phyloP scores from a whole-genome alignment of 2,797 vertebrate species.

The Scolopax rusticola region DNA sequence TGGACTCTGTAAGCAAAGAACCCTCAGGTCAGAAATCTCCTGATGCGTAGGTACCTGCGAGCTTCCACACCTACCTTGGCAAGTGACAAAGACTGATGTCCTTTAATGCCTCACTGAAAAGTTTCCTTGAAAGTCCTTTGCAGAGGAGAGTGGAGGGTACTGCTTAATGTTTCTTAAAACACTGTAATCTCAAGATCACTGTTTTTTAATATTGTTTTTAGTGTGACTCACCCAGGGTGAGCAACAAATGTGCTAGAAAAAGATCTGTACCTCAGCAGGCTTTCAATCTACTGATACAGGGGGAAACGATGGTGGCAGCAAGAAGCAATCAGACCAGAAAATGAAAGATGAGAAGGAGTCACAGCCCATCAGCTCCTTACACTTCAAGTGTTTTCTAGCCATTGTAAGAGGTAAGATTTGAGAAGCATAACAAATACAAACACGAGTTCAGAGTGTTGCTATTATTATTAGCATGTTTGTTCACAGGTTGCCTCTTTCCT shows the following conservation, averaged over 20 bases:
- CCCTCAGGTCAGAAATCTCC: neutral
- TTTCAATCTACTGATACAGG: neutral
- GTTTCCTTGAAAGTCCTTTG: neutral
- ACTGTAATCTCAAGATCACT: neutral
- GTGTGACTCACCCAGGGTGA: neutral
- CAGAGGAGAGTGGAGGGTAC: neutral
- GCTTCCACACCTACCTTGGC: neutral
- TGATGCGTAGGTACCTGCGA: neutral
- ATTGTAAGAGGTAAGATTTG: neutral
- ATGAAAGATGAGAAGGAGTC: slow-evolving; percentile 34
- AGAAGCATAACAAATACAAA: neutral
- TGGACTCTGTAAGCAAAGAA: neutral
- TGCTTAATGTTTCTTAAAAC: neutral
- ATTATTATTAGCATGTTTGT: neutral
- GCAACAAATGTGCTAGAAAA: neutral
- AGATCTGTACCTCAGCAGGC: neutral
- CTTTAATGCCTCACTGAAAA: neutral
- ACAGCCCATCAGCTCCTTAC: neutral
- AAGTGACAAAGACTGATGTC: neutral
- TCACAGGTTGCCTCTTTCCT: neutral
- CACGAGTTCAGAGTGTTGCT: neutral
- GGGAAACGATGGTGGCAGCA: neutral
- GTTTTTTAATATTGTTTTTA: neutral
- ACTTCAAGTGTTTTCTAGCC: neutral
- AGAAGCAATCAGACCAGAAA: slow-evolving; percentile 41